A percentile compares a stretch with the other conserved stretches of the same genome.
Conservation (phyloP, 2,113 vertebrate species). For the Myotis yumanensis region DNA sequence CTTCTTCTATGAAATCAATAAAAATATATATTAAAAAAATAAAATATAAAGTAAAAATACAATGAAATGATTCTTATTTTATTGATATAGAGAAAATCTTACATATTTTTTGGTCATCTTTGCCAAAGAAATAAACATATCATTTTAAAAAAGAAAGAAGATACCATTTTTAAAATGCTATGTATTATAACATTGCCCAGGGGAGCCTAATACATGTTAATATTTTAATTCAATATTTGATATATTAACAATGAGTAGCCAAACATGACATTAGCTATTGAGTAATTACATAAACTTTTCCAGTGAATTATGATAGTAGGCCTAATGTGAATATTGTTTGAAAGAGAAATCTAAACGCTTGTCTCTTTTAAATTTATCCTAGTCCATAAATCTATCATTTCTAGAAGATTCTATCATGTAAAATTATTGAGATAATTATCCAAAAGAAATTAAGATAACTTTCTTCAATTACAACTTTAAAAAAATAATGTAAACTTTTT, state of each 20-base stretch:
- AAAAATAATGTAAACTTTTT: not conserved
- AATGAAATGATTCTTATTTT: not conserved
- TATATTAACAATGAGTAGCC: not conserved
- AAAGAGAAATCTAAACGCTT: not conserved
- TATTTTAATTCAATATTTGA: not conserved
- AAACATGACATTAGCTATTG: not conserved
- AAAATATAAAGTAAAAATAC: not conserved
- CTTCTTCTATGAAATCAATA: too few species aligned
- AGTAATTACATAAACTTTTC: not conserved
- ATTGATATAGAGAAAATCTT: not conserved
- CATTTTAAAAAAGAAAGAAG: not conserved
- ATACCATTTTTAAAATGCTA: not conserved
- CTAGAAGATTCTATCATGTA: not conserved
- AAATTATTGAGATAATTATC: not conserved
- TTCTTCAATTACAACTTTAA: not conserved
- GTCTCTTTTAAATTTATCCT: not conserved
- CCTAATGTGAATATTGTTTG: not conserved
- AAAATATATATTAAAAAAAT: not conserved
- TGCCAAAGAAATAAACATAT: not conserved
- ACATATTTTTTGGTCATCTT: not conserved
- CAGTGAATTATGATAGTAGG: not conserved
- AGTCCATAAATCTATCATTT: not conserved
- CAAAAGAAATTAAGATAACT: conserved; percentile 18
- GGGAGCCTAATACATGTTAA: not conserved
- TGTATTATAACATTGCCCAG: not conserved